These are phyloP conservation scores for Peromyscus melanophrys DNA, from an alignment of 2,797 vertebrate genomes.

Conservation along the genomic window DNA sequence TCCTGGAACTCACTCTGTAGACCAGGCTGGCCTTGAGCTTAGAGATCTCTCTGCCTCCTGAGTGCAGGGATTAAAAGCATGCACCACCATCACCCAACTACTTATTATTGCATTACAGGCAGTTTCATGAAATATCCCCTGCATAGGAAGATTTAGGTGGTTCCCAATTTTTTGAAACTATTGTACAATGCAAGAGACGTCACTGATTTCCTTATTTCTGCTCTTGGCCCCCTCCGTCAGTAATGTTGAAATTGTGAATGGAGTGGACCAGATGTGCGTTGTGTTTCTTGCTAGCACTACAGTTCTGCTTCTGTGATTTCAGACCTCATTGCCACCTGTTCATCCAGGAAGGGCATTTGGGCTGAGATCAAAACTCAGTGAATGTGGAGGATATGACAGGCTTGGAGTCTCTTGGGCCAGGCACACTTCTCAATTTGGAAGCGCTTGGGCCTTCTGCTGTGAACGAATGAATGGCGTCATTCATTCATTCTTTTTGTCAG, in stretches of 20 bases:
- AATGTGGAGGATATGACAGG: not conserved
- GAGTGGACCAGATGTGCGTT: not conserved
- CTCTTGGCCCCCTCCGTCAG: not conserved
- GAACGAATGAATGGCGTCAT: not conserved
- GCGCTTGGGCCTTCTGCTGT: not conserved
- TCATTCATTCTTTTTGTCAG: not conserved
- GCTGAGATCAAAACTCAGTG: not conserved
- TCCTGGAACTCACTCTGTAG: not conserved
- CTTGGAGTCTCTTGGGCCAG: not conserved
- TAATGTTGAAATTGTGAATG: not conserved
- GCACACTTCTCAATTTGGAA: slow-evolving; percentile 41
- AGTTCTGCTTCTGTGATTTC: not conserved
- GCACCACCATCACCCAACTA: not conserved
- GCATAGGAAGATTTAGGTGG: slow-evolving; percentile 41
- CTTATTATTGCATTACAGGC: not conserved
- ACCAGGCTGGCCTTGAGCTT: not conserved
- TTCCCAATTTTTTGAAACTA: slow-evolving; percentile 56
- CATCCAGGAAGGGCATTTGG: not conserved
- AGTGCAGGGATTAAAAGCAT: not conserved
- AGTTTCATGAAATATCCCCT: slow-evolving; percentile 22
- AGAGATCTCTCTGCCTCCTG: not conserved
- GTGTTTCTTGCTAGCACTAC: slow-evolving; percentile 18
- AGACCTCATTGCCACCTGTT: not conserved
- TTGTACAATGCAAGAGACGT: not conserved
- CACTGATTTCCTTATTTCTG: slow-evolving; percentile 48